Evolutionary conservation across 2,797 vertebrate genomes (phyloP).

Genomic region (Hoplostethus mediterraneus): DNA sequence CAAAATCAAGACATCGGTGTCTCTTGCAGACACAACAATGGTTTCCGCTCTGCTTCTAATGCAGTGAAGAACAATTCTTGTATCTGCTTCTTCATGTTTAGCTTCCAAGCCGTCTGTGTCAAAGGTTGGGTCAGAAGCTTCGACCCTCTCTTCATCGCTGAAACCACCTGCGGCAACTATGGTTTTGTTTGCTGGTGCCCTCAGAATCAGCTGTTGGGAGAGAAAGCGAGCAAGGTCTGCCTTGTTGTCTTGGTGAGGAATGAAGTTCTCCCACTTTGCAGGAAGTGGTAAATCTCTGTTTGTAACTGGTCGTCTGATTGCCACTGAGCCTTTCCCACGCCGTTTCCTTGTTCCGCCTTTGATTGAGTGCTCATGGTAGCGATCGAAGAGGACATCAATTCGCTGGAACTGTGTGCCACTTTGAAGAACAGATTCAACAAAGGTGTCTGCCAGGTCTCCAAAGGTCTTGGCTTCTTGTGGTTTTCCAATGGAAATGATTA

Average conservation of each 20-base stretch:
- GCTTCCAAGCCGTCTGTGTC: too few relatives aligned
- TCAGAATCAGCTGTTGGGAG: conserved; percentile 6
- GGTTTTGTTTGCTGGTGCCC: conserved; percentile 3
- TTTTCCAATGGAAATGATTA: conserved; percentile 18
- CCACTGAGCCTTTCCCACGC: conserved; percentile 10
- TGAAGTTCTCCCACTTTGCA: conserved; percentile 13
- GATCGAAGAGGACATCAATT: conserved; percentile 25
- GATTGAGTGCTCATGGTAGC: conserved; percentile 13
- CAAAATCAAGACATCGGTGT: too few relatives aligned
- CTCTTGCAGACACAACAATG: too few relatives aligned
- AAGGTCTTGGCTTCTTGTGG: not conserved
- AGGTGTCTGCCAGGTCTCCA: conserved; percentile 6
- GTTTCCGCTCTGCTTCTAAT: too few relatives aligned
- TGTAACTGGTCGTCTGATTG: conserved; percentile 16
- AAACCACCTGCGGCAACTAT: conserved; percentile 1
- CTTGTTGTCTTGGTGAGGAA: not conserved
- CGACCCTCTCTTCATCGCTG: not conserved
- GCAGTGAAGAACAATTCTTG: too few relatives aligned
- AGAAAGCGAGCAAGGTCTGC: not conserved
- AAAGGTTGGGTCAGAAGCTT: not conserved
- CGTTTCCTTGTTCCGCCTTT: conserved; percentile 21
- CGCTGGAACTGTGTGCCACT: conserved; percentile 16
- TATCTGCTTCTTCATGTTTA: too few relatives aligned
- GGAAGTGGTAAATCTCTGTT: conserved; percentile 16
- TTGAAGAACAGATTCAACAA: conserved; percentile 12